phyloP scores from a whole-genome alignment of 1,140 invertebrate species.

The Conopomorpha cramerella region DNA sequence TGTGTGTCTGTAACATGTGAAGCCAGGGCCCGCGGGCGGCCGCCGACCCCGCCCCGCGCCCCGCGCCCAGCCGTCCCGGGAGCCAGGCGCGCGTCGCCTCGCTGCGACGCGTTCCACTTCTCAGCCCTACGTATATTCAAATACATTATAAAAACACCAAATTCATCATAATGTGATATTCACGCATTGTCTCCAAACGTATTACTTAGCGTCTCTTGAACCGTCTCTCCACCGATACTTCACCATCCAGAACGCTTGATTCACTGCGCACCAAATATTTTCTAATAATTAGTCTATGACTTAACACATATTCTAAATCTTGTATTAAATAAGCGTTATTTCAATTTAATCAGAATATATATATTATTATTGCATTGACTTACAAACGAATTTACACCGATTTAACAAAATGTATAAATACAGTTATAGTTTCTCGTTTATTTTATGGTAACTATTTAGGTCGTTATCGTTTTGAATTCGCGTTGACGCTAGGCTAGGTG shows the following conservation, averaged over 20 bases:
- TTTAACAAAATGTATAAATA: constrained; percentile 19
- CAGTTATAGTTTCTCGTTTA: constrained; percentile 46
- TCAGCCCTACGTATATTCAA: too few species aligned
- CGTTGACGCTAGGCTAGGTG: constrained; percentile 52
- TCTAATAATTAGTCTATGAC: constrained; percentile 39
- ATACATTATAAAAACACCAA: too few species aligned
- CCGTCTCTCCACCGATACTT: too few species aligned
- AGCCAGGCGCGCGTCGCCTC: too few species aligned
- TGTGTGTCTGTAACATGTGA: too few species aligned
- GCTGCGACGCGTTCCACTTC: too few species aligned
- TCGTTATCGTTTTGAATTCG: constrained; percentile 45
- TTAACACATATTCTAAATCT: constrained; percentile 54
- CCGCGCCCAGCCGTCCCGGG: too few species aligned
- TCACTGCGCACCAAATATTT: constrained; percentile 40
- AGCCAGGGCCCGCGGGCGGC: too few species aligned
- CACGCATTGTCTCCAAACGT: too few species aligned
- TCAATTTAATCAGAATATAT: constrained; percentile 53
- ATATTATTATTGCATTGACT: constrained; percentile 38
- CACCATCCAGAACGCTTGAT: constrained; percentile 41
- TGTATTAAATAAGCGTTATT: constrained; percentile 47
- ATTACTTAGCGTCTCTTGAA: too few species aligned
- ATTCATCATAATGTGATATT: too few species aligned
- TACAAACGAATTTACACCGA: constrained; percentile 48
- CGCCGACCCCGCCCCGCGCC: too few species aligned
- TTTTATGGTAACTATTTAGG: constrained; percentile 51